These are phyloP conservation scores for Metallyticus violacea DNA, from an alignment of 2,888 invertebrate species.

Conservation along the genomic window DNA sequence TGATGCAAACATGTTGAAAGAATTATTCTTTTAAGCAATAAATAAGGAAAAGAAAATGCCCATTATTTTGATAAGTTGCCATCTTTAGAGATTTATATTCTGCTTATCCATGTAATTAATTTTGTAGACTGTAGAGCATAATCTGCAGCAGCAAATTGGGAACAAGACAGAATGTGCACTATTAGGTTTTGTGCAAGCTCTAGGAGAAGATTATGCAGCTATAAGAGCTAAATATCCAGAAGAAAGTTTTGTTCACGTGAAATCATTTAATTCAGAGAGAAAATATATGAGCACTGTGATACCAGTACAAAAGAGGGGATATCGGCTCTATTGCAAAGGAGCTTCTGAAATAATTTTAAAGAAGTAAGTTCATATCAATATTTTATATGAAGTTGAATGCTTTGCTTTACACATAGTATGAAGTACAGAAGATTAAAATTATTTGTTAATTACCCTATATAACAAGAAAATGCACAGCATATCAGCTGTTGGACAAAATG, in stretches of 20 bases:
- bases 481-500: no score
- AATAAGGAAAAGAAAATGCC: no score
- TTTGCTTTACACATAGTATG: background rate
- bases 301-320: conserved; percentile 48
- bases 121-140: background rate
- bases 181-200: conserved; percentile 56
- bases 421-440: no score
- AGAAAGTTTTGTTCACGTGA: conserved; percentile 52
- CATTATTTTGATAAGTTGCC: no score
- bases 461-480: no score
- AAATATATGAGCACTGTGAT: conserved; percentile 66
- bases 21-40: no score
- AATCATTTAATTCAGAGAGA: conserved; percentile 63
- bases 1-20: no score
- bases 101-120: no score
- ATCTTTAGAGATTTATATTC: no score
- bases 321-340: conserved; percentile 59
- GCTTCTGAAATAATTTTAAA: conserved; percentile 63
- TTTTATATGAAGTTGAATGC: background rate
- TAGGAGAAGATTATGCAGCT: conserved; percentile 56
- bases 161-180: conserved; percentile 68
- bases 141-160: conserved; percentile 51
- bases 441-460: no score
- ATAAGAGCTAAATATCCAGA: conserved; percentile 55
- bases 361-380: conserved; percentile 45